Percentiles rank a stretch among this genome's conserved stretches.
phyloP scores from a whole-genome alignment of 1,140 invertebrate species.

The Brachionus angularis region DNA sequence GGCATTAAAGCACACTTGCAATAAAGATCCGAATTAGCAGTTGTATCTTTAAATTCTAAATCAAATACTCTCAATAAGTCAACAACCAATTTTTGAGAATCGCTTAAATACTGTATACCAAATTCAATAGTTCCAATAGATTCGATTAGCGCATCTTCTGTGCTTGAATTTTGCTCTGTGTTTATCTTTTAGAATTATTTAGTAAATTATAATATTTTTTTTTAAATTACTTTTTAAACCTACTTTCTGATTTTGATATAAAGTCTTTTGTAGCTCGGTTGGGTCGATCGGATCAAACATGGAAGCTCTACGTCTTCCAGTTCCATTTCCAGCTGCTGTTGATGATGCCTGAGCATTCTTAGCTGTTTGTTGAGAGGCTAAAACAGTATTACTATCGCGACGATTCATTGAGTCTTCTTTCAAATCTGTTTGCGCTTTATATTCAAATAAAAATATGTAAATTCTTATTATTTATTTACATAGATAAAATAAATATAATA shows the following conservation, averaged over 20 bases:
- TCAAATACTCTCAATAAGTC: constrained; percentile 32
- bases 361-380: no score
- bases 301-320: constrained; percentile 20
- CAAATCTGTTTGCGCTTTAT: no score
- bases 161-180: constrained; percentile 12
- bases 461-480: no score
- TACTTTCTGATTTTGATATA: constrained; percentile 17
- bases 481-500: no score
- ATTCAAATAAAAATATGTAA: no score
- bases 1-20: constrained; percentile 35
- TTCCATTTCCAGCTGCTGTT: not conserved
- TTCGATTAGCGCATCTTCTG: constrained; percentile 2
- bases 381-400: no score
- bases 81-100: constrained; percentile 30
- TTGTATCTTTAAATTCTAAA: constrained; percentile 28
- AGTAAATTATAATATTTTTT: not conserved
- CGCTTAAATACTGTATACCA: constrained; percentile 25
- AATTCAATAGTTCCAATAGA: constrained; percentile 36
- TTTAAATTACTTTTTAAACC: not conserved
- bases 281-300: constrained; percentile 44
- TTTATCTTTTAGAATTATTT: not conserved
- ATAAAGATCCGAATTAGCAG: constrained; percentile 11
- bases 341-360: no score
- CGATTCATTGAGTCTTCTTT: no score
- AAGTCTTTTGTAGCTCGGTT: constrained; percentile 34